These are phyloP conservation scores for Rhysida immarginata DNA, from an alignment of 1,140 invertebrate genomes.

Conservation along the genomic window DNA sequence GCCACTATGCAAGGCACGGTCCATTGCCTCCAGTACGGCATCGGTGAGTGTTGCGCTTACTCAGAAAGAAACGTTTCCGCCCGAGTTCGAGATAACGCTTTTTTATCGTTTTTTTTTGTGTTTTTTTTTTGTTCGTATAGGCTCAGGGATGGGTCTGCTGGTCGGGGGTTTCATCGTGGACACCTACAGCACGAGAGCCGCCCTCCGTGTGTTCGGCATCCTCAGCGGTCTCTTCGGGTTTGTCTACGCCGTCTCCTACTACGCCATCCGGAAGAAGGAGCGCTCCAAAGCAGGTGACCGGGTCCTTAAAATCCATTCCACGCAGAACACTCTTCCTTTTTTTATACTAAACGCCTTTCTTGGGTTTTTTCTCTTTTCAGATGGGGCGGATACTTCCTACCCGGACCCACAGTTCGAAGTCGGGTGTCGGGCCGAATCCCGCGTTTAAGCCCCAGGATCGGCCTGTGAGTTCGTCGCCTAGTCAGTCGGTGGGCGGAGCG, in stretches of 20 bases:
- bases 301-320: too few relatives aligned
- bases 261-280: too few relatives aligned
- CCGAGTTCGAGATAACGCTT: not conserved
- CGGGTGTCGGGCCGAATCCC: too few relatives aligned
- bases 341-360: too few relatives aligned
- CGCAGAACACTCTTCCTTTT: too few relatives aligned
- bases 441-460: too few relatives aligned
- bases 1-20: constrained; percentile 66
- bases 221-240: constrained; percentile 47
- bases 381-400: too few relatives aligned
- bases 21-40: constrained; percentile 65
- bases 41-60: constrained; percentile 36
- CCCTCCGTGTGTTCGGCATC: constrained; percentile 60
- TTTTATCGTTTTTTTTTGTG: not conserved
- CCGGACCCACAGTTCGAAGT: too few relatives aligned
- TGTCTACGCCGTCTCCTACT: constrained; percentile 50
- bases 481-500: too few relatives aligned
- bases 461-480: too few relatives aligned
- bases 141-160: constrained; percentile 59
- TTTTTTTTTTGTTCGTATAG: constrained; percentile 22
- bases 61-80: not conserved
- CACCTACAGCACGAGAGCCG: constrained; percentile 47
- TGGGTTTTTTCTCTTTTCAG: too few relatives aligned
- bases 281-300: too few relatives aligned
- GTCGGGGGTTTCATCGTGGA: constrained; percentile 59